These are phyloP conservation scores for Ophion costatus DNA, from an alignment of 2,888 invertebrate genomes.

Conservation along the genomic window DNA sequence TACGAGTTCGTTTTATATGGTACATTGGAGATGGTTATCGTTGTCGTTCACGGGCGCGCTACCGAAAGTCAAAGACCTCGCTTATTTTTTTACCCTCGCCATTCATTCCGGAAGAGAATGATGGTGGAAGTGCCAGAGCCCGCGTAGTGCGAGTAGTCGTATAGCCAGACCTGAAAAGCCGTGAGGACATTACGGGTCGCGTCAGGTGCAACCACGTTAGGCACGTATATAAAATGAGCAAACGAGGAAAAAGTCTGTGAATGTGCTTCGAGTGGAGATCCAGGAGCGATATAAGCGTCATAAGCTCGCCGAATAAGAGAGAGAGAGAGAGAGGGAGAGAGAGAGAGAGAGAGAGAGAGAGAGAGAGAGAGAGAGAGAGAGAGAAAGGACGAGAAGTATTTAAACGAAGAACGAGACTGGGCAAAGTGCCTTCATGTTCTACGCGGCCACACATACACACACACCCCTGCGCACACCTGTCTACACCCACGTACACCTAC, in stretches of 20 bases:
- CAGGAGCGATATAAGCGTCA: slow-evolving; percentile 34
- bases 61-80: slow-evolving; percentile 45
- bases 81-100: slow-evolving; percentile 1
- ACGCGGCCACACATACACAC: neutral
- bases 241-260: slow-evolving; percentile 10
- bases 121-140: neutral
- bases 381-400: slow-evolving; percentile 53
- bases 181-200: slow-evolving; percentile 57
- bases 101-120: neutral
- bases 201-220: slow-evolving; percentile 58
- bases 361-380: neutral
- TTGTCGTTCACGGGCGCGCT: slow-evolving; percentile 22
- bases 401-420: slow-evolving; percentile 64
- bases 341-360: slow-evolving; percentile 1
- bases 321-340: slow-evolving; percentile 4
- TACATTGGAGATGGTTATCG: slow-evolving; percentile 43
- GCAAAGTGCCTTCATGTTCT: slow-evolving; percentile 42
- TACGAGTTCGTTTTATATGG: slow-evolving; percentile 41
- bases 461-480: no score
- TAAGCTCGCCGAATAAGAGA: slow-evolving; percentile 43
- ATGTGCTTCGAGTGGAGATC: slow-evolving; percentile 25
- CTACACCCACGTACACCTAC: neutral
- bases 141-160: slow-evolving; percentile 25
- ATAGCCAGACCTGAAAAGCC: slow-evolving; percentile 39
- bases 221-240: slow-evolving; percentile 50